Percentiles rank a stretch among this genome's conserved stretches.
Conservation (phyloP, 2,888 invertebrate genomes). For the Neuroscelio doddi region DNA sequence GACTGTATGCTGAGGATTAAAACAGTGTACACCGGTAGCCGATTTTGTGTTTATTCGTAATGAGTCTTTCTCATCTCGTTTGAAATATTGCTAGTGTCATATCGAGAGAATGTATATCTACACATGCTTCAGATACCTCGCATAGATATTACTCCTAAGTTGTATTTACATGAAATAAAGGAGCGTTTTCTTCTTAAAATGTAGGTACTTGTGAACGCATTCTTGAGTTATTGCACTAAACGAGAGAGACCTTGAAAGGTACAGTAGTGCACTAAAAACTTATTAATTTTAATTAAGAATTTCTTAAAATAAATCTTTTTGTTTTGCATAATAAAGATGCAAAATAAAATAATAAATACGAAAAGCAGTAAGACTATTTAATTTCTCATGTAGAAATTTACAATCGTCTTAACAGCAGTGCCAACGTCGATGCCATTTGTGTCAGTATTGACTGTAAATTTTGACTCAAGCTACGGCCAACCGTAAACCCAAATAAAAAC, state of each 20-base stretch:
- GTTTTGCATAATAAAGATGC: neutral
- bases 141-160: neutral
- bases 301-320: too few relatives aligned
- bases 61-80: constrained; percentile 20
- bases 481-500: too few relatives aligned
- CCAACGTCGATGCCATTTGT: too few relatives aligned
- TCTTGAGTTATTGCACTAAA: neutral
- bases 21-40: constrained; percentile 39
- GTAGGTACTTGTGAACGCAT: too few relatives aligned
- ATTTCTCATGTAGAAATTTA: too few relatives aligned
- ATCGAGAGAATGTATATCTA: constrained; percentile 5
- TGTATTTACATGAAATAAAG: constrained; percentile 2
- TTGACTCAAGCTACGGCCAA: too few relatives aligned
- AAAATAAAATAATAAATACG: neutral
- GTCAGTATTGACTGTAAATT: too few relatives aligned
- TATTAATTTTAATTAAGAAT: too few relatives aligned
- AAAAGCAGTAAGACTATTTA: neutral
- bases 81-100: constrained; percentile 30
- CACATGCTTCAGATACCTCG: neutral
- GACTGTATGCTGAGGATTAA: constrained; percentile 30
- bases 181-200: constrained; percentile 7
- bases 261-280: neutral
- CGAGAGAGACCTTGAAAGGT: neutral
- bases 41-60: constrained; percentile 33
- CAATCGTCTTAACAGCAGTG: too few relatives aligned